Evolutionary conservation across 2,797 vertebrate genomes (phyloP).

Genomic region (Poecilia picta): DNA sequence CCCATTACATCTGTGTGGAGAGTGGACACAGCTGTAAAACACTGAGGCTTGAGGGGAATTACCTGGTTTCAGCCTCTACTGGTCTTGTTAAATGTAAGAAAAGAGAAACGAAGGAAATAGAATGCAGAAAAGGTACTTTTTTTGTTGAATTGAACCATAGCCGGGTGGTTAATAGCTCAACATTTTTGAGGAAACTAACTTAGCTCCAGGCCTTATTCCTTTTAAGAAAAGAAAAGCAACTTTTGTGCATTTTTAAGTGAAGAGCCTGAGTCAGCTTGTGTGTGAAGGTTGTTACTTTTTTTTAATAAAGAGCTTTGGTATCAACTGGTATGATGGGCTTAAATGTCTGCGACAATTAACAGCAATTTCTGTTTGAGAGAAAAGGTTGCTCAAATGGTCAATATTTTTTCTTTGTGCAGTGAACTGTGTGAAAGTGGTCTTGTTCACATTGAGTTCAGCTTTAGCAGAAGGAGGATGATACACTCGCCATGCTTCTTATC

Average conservation of each 20-base stretch:
- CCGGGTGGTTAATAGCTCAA: constrained; percentile 34
- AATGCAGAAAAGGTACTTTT: constrained; percentile 11
- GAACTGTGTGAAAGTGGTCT: constrained; percentile 21
- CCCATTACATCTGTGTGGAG: constrained; percentile 58
- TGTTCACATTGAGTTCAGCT: constrained; percentile 21
- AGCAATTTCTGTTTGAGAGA: constrained; percentile 48
- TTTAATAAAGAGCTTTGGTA: constrained; percentile 35
- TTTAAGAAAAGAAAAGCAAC: constrained; percentile 47
- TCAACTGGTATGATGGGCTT: constrained; percentile 42
- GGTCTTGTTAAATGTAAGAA: constrained; percentile 60
- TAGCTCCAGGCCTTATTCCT: constrained; percentile 37
- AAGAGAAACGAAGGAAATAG: constrained; percentile 35
- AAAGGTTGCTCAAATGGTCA: constrained; percentile 33
- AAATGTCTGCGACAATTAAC: constrained; percentile 61
- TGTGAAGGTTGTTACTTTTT: constrained; percentile 54
- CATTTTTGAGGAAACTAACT: constrained; percentile 25
- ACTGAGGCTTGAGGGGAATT: constrained; percentile 48
- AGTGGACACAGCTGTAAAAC: constrained; percentile 57
- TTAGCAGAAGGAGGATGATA: constrained; percentile 46
- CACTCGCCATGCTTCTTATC: constrained; percentile 48
- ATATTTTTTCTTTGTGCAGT: constrained; percentile 41
- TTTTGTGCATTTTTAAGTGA: constrained; percentile 55
- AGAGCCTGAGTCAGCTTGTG: constrained; percentile 23
- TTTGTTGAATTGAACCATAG: constrained; percentile 46
- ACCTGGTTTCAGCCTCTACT: constrained; percentile 57